Conservation (phyloP, 1,140 invertebrate genomes). For the Anoplolepis gracilipes region DNA sequence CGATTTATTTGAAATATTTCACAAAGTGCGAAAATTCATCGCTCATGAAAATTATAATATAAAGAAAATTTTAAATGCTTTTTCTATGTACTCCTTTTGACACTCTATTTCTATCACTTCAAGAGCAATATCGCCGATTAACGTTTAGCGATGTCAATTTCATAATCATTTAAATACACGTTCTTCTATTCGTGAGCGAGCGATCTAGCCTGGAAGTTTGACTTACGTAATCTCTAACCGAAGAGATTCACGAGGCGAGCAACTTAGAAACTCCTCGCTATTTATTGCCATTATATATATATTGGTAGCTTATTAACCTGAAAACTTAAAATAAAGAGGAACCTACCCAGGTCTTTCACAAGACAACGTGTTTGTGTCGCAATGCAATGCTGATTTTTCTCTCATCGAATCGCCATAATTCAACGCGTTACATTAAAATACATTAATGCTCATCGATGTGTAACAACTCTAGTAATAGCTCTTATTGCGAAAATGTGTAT, state of each 20-base stretch:
- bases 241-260: conserved; percentile 33
- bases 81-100: not conserved
- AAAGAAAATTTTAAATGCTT: not conserved
- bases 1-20: not conserved
- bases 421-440: not conserved
- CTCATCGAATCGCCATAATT: conserved; percentile 27
- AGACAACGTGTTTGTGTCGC: not conserved
- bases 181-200: conserved; percentile 24
- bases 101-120: not conserved
- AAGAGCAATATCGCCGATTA: conserved; percentile 10
- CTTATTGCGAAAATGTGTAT: conserved; percentile 24
- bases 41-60: not conserved
- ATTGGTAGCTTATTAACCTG: conserved; percentile 50
- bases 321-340: conserved; percentile 13
- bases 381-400: not conserved
- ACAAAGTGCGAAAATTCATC: not conserved
- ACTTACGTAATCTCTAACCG: conserved; percentile 53
- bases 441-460: conserved; percentile 25
- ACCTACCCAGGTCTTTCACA: not conserved
- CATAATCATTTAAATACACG: conserved; percentile 26
- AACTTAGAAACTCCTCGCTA: conserved; percentile 31
- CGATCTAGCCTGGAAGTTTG: not conserved
- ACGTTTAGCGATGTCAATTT: conserved; percentile 53
- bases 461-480: not conserved
- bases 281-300: conserved; percentile 62